Percentiles rank a stretch among this genome's conserved stretches.
These are phyloP conservation scores for Acanthosepion lycidas DNA, from an alignment of 2,888 invertebrate species.

Conservation along the genomic window DNA sequence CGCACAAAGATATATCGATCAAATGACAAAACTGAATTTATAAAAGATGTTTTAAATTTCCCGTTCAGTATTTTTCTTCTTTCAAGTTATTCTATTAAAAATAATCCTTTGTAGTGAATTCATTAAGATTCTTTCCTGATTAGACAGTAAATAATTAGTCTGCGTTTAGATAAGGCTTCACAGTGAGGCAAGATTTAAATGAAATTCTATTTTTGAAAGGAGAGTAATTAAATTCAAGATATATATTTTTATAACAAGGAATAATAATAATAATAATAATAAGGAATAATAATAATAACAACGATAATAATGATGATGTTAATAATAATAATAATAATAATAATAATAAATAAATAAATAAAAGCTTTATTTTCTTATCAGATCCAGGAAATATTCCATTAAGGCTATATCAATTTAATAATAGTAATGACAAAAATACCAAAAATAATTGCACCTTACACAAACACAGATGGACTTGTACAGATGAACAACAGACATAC, in stretches of 20 bases:
- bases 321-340: not conserved
- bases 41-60: not conserved
- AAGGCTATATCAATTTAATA: too few relatives aligned
- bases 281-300: too few relatives aligned
- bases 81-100: not conserved
- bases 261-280: not conserved
- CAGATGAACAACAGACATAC: too few relatives aligned
- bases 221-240: not conserved
- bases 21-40: not conserved
- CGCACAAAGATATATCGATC: not conserved
- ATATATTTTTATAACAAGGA: not conserved
- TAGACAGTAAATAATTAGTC: constrained; percentile 20
- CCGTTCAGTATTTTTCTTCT: not conserved
- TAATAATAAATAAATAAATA: too few relatives aligned
- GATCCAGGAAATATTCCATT: too few relatives aligned
- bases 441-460: too few relatives aligned
- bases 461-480: too few relatives aligned
- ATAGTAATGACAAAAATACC: too few relatives aligned
- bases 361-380: too few relatives aligned
- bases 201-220: constrained; percentile 17
- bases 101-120: not conserved
- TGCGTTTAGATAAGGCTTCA: not conserved
- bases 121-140: constrained; percentile 21
- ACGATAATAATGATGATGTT: too few relatives aligned
- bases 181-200: not conserved